phyloP scores from a whole-genome alignment of 2,888 invertebrate species.

The Pterostichus madidus region DNA sequence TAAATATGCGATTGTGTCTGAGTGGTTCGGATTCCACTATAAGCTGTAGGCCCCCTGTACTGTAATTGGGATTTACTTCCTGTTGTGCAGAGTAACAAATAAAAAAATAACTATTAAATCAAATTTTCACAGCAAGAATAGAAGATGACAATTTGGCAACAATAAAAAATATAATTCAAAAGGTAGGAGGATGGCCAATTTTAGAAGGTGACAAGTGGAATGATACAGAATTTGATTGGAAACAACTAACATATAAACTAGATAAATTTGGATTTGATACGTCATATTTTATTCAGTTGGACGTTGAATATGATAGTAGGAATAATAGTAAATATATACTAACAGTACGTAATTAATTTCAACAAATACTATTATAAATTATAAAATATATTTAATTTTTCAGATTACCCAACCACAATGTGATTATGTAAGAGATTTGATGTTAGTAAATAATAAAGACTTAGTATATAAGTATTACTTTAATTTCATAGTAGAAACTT shows the following conservation, averaged over 20 bases:
- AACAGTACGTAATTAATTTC: conserved; percentile 79
- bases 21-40: too few relatives aligned
- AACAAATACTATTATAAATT: not conserved
- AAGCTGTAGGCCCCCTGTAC: too few relatives aligned
- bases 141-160: conserved; percentile 86
- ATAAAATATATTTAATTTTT: not conserved
- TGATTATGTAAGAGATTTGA: conserved; percentile 77
- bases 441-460: conserved; percentile 70
- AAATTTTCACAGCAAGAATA: conserved; percentile 87
- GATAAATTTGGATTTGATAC: conserved; percentile 87
- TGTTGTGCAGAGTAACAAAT: too few relatives aligned
- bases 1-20: too few relatives aligned
- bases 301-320: conserved; percentile 89
- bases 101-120: too few relatives aligned
- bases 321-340: conserved; percentile 88
- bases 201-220: conserved; percentile 86
- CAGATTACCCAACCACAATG: conserved; percentile 16
- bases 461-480: conserved; percentile 86
- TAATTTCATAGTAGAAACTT: conserved; percentile 89
- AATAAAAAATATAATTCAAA: conserved; percentile 82
- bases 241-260: conserved; percentile 86
- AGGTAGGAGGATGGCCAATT: conserved; percentile 93
- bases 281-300: conserved; percentile 90
- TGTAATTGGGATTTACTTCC: too few relatives aligned
- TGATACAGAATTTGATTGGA: conserved; percentile 84